Evolutionary conservation across 2,888 invertebrate genomes (phyloP), one percentile per base, ranked within the genome.

Genomic region (Thysanoteuthis rhombus): DNA sequence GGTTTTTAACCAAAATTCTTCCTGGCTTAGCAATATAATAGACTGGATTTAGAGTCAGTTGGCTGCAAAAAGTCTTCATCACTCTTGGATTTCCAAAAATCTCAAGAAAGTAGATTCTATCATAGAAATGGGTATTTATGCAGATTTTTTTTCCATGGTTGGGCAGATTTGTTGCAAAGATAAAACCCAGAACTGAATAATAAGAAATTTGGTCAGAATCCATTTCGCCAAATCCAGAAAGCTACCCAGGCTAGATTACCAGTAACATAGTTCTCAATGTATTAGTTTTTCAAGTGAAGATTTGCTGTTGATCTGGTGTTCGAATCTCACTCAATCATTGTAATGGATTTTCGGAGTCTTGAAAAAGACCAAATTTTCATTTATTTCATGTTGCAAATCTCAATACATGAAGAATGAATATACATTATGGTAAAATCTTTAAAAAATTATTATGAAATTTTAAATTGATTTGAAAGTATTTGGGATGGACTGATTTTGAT

Each of bases 11-110:
- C 32, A n/a, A 75, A 32, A 75, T 75, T 75, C 10, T 75, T 75
- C n/a, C 75, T 75, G 75, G 75, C 32, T 75, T 75, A 75, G 10
- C 75, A n/a, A 75, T 8, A 75, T 75, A 75, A 75, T 75, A 75
- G 75, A 75, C 75, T 75, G 75, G 75, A 75, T 75, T 75, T 75
- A 75, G 75, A 75, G n/a, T n/a, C n/a, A n/a, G 75, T 75, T n/a
- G n/a, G 75, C 75, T n/a, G n/a, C 75, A 75, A 75, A 75, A 58
- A 12, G n/a, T 32, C 75, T 75, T 32, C 75, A 75, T 75, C 75
- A 75, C n/a, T 75, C 75, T 10, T 75, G n/a, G 58, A 58, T 28
- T 58, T 58, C 4, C 28, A 58, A 28, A 58, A 25, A 58, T 58
- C 58, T 8, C 28, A 25, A 32, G 32, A 58, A 58, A 58, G 58